Evolutionary conservation across 2,888 invertebrate genomes (phyloP).

Genomic region (Eupithecia insigniata): DNA sequence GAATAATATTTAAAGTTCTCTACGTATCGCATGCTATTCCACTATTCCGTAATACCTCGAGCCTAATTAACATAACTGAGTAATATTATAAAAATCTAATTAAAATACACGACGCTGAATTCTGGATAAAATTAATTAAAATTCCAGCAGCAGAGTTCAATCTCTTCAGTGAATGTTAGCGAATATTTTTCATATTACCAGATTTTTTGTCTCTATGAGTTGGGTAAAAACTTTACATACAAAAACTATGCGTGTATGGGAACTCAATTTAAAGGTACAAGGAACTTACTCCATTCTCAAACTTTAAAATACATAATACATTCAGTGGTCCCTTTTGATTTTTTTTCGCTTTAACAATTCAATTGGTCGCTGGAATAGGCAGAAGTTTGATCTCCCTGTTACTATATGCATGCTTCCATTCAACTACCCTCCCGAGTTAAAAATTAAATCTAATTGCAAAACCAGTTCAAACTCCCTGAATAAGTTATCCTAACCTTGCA

Average conservation of each 20-base stretch:
- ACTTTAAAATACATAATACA: not conserved
- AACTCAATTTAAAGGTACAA: no score
- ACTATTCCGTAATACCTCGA: constrained; percentile 11
- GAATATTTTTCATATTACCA: not conserved
- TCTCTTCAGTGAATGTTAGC: not conserved
- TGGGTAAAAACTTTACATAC: not conserved
- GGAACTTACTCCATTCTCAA: not conserved
- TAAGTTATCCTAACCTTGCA: not conserved
- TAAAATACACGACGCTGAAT: constrained; percentile 6
- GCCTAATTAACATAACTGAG: constrained; percentile 12
- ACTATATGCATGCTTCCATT: constrained; percentile 9
- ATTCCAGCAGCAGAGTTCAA: constrained; percentile 13
- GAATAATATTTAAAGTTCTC: constrained; percentile 13
- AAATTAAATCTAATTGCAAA: not conserved
- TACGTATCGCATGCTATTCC: constrained; percentile 35
- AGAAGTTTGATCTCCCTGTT: not conserved
- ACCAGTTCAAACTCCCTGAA: not conserved
- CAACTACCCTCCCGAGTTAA: constrained; percentile 13
- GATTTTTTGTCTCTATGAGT: not conserved
- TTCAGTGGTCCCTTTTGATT: not conserved
- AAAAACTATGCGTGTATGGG: not conserved
- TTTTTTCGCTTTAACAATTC: not conserved
- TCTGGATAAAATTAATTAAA: constrained; percentile 24
- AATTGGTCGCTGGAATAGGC: not conserved
- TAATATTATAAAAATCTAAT: constrained; percentile 14